phyloP scores from a whole-genome alignment of 64 coral and sea anemone genomes.

The Hydrozoanthus tunicans region DNA sequence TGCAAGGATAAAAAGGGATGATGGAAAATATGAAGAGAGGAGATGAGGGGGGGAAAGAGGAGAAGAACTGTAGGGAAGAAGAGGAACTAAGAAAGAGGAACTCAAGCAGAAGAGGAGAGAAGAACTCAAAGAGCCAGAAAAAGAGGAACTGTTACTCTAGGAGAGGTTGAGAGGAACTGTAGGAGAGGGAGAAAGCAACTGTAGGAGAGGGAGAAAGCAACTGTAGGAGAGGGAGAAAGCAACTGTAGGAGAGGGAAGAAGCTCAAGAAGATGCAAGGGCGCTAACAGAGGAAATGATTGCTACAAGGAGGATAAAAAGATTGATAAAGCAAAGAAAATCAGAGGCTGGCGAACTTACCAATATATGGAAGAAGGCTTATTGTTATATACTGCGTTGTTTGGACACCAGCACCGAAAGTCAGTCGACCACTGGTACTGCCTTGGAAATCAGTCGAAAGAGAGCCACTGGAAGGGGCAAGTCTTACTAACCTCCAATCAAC shows the following conservation, averaged over 20 bases:
- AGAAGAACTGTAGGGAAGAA: neutral
- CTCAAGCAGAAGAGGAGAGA: neutral
- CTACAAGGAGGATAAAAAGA: no score
- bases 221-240: no score
- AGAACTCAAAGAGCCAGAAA: neutral
- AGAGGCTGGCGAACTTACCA: slow-evolving; percentile 15
- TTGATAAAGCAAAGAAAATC: no score
- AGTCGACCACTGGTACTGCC: slow-evolving; percentile 27
- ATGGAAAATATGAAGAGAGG: neutral
- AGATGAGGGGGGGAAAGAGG: neutral
- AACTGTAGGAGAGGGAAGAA: no score
- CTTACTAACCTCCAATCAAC: slow-evolving; percentile 63
- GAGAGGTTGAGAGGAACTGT: neutral
- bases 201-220: neutral
- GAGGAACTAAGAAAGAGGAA: neutral
- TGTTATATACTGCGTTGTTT: slow-evolving; percentile 38
- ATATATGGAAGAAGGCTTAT: slow-evolving; percentile 46
- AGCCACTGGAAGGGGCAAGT: neutral
- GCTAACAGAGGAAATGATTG: no score
- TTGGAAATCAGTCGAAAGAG: slow-evolving; percentile 34
- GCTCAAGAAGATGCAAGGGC: no score
- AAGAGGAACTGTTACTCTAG: neutral
- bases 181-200: neutral
- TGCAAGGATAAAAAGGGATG: neutral
- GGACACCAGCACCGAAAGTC: slow-evolving; percentile 43